Evolutionary conservation across 2,888 invertebrate species (phyloP), one percentile per base, ranked within the genome.

Genomic region (Phoronis australis): DNA sequence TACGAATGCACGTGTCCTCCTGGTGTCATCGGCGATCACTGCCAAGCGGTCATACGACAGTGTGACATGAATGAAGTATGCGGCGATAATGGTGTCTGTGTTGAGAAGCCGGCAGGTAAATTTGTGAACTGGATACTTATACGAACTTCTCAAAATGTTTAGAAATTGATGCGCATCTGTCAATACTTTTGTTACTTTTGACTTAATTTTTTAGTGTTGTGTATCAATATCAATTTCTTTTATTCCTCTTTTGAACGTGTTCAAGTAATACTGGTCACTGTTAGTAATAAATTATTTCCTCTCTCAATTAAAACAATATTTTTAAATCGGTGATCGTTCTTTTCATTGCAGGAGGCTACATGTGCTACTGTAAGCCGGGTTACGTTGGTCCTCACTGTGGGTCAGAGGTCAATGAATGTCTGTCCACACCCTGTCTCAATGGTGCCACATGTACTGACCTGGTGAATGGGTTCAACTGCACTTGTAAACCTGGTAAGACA

Each of bases 341-440:
- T 45, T 22, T 24, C 21, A 20, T 47, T 61, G 24, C 47, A 65
- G 65, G 64, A 25, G 67, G 62, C 3, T 64, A 62, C 43, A 82
- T 90, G 69, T 96, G 95, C 72, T 63, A 48, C 44, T 65, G 66
- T 47, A 52, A 48, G 24, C 63, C 62, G 37, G 67, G 67, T 47
- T 68, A 55, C 56, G 55, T 54, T 54, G 67, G 67, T 5, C 50
- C 52, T 41, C 48, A 53, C 5, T 94, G 94, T 72, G 90, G 93
- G 68, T 81, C 83, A 1, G 87, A 93, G 65, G 88, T 93, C 42
- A 91, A 94, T 75, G 92, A 93, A 71, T 94, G 94, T 73, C 86
- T 87, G 46, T 89, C 90, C 0, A 91, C 92, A 75, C 91, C 91
- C 0, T 94, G 94, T 69, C 92, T 92, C 64, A 90, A 90, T 78